phyloP scores from a whole-genome alignment of 2,888 invertebrate genomes.

The Tipula confusa region DNA sequence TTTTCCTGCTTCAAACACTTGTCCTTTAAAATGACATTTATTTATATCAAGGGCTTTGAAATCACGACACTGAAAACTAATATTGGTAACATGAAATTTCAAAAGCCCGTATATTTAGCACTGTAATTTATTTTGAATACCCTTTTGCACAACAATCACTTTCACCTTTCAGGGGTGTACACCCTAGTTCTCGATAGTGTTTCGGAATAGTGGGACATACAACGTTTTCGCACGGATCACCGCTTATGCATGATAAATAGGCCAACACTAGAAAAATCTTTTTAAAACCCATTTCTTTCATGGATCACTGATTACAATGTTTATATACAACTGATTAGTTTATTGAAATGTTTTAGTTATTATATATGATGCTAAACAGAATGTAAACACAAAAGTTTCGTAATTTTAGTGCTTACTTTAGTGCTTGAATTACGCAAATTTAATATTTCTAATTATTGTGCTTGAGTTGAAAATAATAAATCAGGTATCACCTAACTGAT shows the following conservation, averaged over 20 bases:
- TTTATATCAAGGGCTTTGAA: not conserved
- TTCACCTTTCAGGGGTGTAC: conserved; percentile 29
- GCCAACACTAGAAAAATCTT: not conserved
- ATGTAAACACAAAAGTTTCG: not conserved
- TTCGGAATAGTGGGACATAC: conserved; percentile 30
- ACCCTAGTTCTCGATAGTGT: conserved; percentile 34
- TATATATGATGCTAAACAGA: not conserved
- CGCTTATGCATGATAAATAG: not conserved
- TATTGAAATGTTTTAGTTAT: not conserved
- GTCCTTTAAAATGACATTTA: not conserved
- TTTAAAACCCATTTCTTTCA: not conserved
- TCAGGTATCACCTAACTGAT: too few relatives aligned
- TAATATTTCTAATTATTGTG: not conserved
- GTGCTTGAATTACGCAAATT: not conserved
- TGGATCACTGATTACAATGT: not conserved
- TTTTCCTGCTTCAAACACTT: not conserved
- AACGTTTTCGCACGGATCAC: conserved; percentile 15
- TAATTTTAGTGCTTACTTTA: not conserved
- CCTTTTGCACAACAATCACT: conserved; percentile 31
- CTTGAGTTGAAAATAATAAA: not conserved
- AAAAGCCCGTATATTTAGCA: not conserved
- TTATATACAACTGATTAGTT: not conserved
- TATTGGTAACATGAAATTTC: not conserved
- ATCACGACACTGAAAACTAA: not conserved
- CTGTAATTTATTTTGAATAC: not conserved